Evolutionary conservation across 2,113 vertebrate species (phyloP).

Genomic region (Numenius arquata): DNA sequence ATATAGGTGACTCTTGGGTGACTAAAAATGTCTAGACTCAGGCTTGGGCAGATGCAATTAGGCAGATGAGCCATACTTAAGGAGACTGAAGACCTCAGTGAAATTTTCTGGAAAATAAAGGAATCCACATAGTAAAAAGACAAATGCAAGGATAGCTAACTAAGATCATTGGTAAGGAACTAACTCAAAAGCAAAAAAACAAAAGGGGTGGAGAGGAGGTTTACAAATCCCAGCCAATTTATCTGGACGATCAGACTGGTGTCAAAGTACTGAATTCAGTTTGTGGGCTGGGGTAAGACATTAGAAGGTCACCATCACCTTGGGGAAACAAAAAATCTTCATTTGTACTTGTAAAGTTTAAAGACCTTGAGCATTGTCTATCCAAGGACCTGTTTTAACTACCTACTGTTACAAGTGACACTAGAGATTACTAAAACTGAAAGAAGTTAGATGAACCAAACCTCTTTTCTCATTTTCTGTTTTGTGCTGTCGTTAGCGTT

Average conservation of each 20-base stretch:
- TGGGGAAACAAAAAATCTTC: too few relatives aligned
- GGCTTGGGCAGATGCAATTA: neutral
- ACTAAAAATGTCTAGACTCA: neutral
- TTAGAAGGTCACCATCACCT: neutral
- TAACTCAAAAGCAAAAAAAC: neutral
- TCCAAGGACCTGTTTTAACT: neutral
- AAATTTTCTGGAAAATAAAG: neutral
- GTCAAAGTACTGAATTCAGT: neutral
- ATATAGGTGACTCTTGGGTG: neutral
- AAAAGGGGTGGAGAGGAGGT: fast-evolving
- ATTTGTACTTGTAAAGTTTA: neutral
- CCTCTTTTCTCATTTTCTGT: neutral
- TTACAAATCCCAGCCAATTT: neutral
- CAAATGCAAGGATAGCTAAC: neutral
- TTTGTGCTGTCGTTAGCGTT: neutral
- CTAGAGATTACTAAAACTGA: conserved; percentile 3
- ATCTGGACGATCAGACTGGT: neutral
- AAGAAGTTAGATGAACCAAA: neutral
- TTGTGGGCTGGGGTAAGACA: neutral
- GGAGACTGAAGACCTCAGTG: neutral
- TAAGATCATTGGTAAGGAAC: neutral
- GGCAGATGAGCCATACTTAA: neutral
- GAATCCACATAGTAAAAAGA: neutral
- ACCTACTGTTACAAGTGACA: neutral
- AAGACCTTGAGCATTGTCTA: neutral